A percentile compares a stretch with the other conserved stretches of the same genome.
These are phyloP conservation scores for Lordiphosa fenestrarum DNA, from an alignment of 2,888 invertebrate genomes.

Conservation along the genomic window DNA sequence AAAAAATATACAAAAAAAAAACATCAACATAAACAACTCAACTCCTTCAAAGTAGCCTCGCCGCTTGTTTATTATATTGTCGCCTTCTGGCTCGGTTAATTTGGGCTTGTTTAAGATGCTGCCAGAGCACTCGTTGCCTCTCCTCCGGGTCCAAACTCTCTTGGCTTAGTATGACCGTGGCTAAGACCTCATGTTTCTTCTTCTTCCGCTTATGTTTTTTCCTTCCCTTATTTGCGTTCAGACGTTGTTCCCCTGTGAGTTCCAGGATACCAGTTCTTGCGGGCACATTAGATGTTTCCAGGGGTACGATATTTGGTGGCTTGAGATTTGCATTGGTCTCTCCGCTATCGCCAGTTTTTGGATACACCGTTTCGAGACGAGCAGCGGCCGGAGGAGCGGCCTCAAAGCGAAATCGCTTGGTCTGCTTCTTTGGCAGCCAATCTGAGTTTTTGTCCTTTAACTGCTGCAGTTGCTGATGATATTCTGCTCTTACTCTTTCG, in stretches of 20 bases:
- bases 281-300: background rate
- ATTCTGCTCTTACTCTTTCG: conserved; percentile 46
- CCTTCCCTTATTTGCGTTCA: background rate
- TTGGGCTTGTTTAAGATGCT: conserved; percentile 1
- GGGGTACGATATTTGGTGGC: background rate
- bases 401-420: conserved; percentile 24
- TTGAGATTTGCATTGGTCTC: conserved; percentile 1
- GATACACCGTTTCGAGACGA: conserved; percentile 18
- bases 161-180: background rate
- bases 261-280: too few species aligned
- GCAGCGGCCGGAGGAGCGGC: conserved; percentile 37
- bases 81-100: background rate
- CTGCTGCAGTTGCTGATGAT: conserved; percentile 12
- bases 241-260: background rate
- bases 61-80: background rate
- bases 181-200: conserved; percentile 9
- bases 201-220: conserved; percentile 10
- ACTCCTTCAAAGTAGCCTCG: background rate
- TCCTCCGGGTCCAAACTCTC: background rate
- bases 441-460: background rate
- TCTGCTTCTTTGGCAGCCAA: conserved; percentile 8
- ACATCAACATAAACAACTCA: background rate
- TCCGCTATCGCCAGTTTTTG: background rate
- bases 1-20: background rate
- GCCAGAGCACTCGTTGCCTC: background rate